Percentiles rank a stretch among this genome's conserved stretches.
phyloP scores from a whole-genome alignment of 2,797 vertebrate genomes.

The Thunnus albacares region DNA sequence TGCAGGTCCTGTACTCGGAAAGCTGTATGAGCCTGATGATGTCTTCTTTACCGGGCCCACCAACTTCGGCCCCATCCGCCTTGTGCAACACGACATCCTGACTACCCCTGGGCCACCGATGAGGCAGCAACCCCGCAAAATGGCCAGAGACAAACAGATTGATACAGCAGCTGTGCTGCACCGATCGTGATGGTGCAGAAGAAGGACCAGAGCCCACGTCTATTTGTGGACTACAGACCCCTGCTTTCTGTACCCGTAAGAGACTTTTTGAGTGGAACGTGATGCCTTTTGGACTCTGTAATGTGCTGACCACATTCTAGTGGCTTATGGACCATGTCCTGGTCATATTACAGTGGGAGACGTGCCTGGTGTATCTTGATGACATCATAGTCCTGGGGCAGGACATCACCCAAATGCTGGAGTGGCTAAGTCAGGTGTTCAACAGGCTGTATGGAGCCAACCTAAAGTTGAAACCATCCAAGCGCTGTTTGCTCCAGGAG shows the following conservation, averaged over 20 bases:
- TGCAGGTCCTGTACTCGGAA: constrained; percentile 20
- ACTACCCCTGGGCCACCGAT: constrained; percentile 16
- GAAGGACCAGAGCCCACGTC: background rate
- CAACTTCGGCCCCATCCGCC: constrained; percentile 32
- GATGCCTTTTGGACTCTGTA: background rate
- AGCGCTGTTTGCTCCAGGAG: constrained; percentile 12
- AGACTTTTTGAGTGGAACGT: constrained; percentile 14
- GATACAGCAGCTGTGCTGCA: constrained; percentile 48
- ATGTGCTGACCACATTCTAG: background rate
- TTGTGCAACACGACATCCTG: constrained; percentile 54
- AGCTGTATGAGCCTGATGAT: constrained; percentile 11
- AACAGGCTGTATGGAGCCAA: background rate
- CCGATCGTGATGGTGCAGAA: constrained; percentile 44
- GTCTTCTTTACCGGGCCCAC: constrained; percentile 41
- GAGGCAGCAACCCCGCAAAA: constrained; percentile 29
- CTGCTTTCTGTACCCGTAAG: constrained; percentile 11
- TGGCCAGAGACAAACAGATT: constrained; percentile 38
- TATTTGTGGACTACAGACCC: constrained; percentile 29
- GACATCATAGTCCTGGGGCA: constrained; percentile 25
- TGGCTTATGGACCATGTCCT: background rate
- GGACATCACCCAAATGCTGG: background rate
- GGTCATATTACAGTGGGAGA: too few relatives aligned
- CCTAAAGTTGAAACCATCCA: constrained; percentile 8
- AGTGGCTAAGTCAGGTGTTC: background rate
- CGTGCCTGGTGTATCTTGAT: too few relatives aligned